A percentile compares a stretch with the other conserved stretches of the same genome.
phyloP scores from a whole-genome alignment of 2,797 vertebrate genomes.

The Sarcophilus harrisii region DNA sequence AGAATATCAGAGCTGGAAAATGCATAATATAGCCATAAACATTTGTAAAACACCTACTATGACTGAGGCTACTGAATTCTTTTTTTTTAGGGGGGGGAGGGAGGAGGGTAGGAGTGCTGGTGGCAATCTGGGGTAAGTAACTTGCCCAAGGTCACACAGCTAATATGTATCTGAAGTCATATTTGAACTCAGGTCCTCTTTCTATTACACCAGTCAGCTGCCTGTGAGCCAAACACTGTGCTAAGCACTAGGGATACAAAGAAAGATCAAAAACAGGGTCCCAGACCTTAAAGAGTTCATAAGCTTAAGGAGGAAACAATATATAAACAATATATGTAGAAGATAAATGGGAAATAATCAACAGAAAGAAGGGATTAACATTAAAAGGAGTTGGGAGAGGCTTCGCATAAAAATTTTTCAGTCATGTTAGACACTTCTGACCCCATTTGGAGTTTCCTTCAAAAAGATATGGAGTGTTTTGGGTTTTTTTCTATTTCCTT shows the following conservation, averaged over 20 bases:
- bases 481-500: neutral
- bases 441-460: neutral
- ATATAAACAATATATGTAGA: neutral
- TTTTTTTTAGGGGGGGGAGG: too few relatives aligned
- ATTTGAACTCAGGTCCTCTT: too few relatives aligned
- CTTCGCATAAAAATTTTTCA: neutral
- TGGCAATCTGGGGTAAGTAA: too few relatives aligned
- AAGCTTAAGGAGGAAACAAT: neutral
- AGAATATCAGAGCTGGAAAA: neutral
- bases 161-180: too few relatives aligned
- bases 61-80: too few relatives aligned
- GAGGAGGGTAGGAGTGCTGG: too few relatives aligned
- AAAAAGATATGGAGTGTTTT: neutral
- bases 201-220: too few relatives aligned
- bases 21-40: neutral
- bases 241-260: neutral
- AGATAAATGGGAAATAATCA: neutral
- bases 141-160: too few relatives aligned
- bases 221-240: neutral
- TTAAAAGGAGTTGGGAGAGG: neutral
- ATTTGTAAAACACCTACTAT: neutral
- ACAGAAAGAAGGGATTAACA: neutral
- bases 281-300: neutral
- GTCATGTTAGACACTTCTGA: neutral
- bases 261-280: neutral